Conservation (phyloP, 2,888 invertebrate genomes). For the Mantis religiosa region DNA sequence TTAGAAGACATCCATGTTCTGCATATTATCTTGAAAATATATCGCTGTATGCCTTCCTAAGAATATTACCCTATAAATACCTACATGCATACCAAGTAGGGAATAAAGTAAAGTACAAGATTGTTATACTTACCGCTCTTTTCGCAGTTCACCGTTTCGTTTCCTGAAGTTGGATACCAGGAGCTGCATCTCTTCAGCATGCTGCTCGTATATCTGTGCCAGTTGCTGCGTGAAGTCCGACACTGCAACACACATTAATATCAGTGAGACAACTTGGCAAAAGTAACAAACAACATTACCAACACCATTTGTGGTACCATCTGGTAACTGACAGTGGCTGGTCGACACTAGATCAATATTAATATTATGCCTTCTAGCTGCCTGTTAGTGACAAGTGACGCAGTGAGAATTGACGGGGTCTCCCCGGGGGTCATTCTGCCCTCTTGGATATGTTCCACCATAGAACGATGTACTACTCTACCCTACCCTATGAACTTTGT, state of each 20-base stretch:
- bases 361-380: background rate
- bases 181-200: conserved; percentile 80
- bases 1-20: too few species aligned
- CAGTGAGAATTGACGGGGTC: background rate
- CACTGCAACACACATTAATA: conserved; percentile 51
- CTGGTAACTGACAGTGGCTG: background rate
- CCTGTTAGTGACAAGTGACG: background rate
- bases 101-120: background rate
- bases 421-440: too few species aligned
- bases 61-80: too few species aligned
- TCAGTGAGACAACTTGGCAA: background rate
- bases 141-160: conserved; percentile 77
- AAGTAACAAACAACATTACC: background rate
- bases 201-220: conserved; percentile 83
- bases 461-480: too few species aligned
- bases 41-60: too few species aligned
- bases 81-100: too few species aligned
- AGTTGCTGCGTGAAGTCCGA: conserved; percentile 88
- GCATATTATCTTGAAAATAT: too few species aligned
- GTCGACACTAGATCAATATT: background rate
- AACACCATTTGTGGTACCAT: background rate
- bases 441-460: background rate
- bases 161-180: conserved; percentile 83
- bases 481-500: too few species aligned
- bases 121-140: conserved; percentile 65